A percentile compares a stretch with the other conserved stretches of the same genome.
Evolutionary conservation across 30 jellyfish, hydroid and myxozoan species (phyloP).

Genomic region (Cassiopea xamachana): DNA sequence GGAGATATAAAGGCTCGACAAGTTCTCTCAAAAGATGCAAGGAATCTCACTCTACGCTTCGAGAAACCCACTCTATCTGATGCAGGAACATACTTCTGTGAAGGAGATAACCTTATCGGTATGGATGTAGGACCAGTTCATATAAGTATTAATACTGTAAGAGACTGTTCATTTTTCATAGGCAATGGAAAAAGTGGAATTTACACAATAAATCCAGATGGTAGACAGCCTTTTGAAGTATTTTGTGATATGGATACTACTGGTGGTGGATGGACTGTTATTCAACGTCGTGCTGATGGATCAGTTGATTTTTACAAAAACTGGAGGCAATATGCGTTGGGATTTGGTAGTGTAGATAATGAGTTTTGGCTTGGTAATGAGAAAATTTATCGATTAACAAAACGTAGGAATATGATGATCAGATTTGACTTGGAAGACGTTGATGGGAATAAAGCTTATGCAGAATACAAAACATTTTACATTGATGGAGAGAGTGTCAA

Average conservation of each 20-base stretch:
- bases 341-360: constrained; percentile 26
- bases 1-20: neutral
- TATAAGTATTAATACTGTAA: neutral
- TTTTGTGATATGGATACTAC: constrained; percentile 38
- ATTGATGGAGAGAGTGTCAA: constrained; percentile 11
- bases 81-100: constrained; percentile 14
- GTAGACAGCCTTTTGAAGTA: constrained; percentile 6
- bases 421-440: constrained; percentile 52
- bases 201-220: constrained; percentile 33
- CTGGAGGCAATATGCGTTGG: constrained; percentile 25
- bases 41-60: neutral
- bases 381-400: constrained; percentile 24
- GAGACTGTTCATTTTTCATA: constrained; percentile 7
- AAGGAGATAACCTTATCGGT: constrained; percentile 7
- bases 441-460: constrained; percentile 5
- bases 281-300: constrained; percentile 59
- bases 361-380: constrained; percentile 61
- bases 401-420: constrained; percentile 4
- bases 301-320: constrained; percentile 36
- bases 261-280: constrained; percentile 66
- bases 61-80: neutral
- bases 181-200: constrained; percentile 12
- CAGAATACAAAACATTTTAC: constrained; percentile 6
- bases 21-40: constrained; percentile 3
- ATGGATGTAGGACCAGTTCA: neutral